Conservation (phyloP, 2,888 invertebrate genomes). For the Lasioglossum vierecki region DNA sequence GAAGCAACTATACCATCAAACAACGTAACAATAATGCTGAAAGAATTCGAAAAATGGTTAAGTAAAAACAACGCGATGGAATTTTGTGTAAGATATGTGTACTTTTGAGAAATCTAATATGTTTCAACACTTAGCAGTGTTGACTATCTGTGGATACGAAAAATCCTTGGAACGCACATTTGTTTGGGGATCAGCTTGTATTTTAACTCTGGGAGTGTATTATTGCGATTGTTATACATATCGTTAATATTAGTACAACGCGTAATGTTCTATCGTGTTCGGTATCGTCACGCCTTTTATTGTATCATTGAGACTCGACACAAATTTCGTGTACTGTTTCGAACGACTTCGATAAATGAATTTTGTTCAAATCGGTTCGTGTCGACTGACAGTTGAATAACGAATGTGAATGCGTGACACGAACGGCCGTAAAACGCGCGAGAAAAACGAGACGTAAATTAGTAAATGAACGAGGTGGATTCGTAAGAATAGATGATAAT, state of each 20-base stretch:
- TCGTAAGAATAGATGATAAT: neutral
- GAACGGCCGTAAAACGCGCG: neutral
- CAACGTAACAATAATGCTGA: neutral
- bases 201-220: neutral
- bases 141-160: neutral
- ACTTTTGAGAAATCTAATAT: neutral
- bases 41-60: neutral
- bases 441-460: neutral
- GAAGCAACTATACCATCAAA: neutral
- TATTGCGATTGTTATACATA: neutral
- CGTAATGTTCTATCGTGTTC: neutral
- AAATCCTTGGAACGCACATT: neutral
- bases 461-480: neutral
- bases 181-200: neutral
- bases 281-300: neutral
- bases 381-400: neutral
- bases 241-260: neutral
- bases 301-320: neutral
- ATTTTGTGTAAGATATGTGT: neutral
- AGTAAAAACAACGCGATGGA: neutral
- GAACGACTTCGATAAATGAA: neutral
- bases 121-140: neutral
- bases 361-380: neutral
- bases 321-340: neutral
- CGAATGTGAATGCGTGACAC: neutral